Evolutionary conservation across 2,888 invertebrate genomes (phyloP), one percentile per base, ranked within the genome.

Genomic region (Lingula anatina): DNA sequence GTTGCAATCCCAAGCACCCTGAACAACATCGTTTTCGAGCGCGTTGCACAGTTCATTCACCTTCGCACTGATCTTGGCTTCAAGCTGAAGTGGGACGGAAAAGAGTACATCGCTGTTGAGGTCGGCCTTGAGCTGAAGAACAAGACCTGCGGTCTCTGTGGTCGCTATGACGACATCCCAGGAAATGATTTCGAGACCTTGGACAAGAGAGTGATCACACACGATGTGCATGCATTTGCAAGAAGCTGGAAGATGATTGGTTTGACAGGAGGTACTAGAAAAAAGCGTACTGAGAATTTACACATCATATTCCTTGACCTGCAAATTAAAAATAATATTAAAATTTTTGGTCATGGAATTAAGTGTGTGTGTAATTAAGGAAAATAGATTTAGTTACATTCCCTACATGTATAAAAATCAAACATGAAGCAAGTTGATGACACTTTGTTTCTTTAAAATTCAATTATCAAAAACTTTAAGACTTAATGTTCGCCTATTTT

Each of bases 111-210:
- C 15, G 64, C 63, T 47, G 46, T 69, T 1, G 60, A 68, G 38
- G 60, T 67, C 3, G 53, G 62, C 1, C 59, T 57, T 15, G 60
- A 60, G 23, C 53, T 88, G 31, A 90, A 89, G 87, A 87, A 88
- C 65, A 84, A 85, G 62, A 87, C 89, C 0, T 84, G 84, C 54
- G 93, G 92, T 47, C 79, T 93, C 0, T 93, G 93, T 68, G 92
- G 93, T 0, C 81, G 80, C 0, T 77, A 89, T 59, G 87, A 92
- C 71, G 87, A 87, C 0, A 81, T 84, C 62, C 75, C 79, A 4
- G 77, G 76, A 5, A 87, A 89, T 65, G 91, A 92, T 71, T 80
- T 88, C 56, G 71, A 77, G 28, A 83, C 82, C 0, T 82, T 82
- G 60, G 84, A 84, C 28, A 85, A 85, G 37, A 52, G 49, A 46